These are phyloP conservation scores for Actinernus sp. DNA, from an alignment of 92 coral and sea anemone species.

Conservation along the genomic window DNA sequence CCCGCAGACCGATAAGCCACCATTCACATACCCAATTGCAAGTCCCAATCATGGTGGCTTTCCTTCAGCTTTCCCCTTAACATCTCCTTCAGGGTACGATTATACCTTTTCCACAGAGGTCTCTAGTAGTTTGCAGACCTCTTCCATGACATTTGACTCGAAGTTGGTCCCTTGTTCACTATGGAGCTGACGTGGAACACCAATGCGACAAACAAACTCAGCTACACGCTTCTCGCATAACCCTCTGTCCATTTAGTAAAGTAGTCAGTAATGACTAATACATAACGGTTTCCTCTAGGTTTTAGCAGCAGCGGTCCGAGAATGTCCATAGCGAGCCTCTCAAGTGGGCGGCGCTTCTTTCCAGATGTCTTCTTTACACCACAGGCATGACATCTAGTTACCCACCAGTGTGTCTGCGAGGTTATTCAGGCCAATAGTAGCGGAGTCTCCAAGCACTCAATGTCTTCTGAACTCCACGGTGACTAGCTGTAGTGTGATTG, in stretches of 20 bases:
- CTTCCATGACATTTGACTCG: constrained; percentile 60
- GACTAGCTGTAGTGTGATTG: too few species aligned
- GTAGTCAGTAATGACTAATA: constrained; percentile 68
- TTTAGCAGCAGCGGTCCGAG: constrained; percentile 72
- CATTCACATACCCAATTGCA: constrained; percentile 51
- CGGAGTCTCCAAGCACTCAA: constrained; percentile 32
- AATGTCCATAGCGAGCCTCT: too few species aligned
- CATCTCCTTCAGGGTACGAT: constrained; percentile 50
- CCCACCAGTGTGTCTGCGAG: too few species aligned
- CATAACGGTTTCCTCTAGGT: too few species aligned
- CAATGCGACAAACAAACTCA: constrained; percentile 70
- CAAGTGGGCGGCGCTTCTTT: constrained; percentile 28
- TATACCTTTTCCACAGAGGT: too few species aligned
- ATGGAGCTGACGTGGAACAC: constrained; percentile 59
- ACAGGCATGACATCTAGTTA: constrained; percentile 57
- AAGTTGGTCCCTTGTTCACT: too few species aligned
- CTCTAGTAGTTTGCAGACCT: constrained; percentile 55
- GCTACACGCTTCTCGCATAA: constrained; percentile 63
- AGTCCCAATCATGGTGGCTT: constrained; percentile 57
- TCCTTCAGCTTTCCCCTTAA: constrained; percentile 52
- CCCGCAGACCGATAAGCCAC: constrained; percentile 64
- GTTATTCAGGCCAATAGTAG: constrained; percentile 53
- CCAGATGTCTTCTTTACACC: constrained; percentile 50
- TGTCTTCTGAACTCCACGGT: constrained; percentile 38
- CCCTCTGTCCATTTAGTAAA: constrained; percentile 76